Evolutionary conservation across 2,888 invertebrate genomes (phyloP), one percentile per base, ranked within the genome.

Genomic region (Tanaodytes sp.): DNA sequence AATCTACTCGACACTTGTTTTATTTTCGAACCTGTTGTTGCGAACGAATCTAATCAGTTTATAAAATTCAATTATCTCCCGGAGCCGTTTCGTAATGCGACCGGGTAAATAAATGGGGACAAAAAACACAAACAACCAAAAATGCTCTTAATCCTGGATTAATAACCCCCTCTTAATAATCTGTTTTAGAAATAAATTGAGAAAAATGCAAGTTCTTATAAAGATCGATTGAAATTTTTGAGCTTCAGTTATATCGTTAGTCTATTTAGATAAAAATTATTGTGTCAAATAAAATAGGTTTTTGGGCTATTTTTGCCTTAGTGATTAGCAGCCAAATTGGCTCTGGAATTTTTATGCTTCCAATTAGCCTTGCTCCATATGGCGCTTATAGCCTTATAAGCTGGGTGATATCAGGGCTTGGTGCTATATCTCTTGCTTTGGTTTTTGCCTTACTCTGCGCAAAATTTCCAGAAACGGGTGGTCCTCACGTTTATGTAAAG

Each of bases 281-380:
- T 20, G 37, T 51, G 51, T 51, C 51, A 51, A 36, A 51, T 12
- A 51, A 51, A 51, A 36, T 51, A 51, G 51, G 51, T 51, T 51
- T 51, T 51, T 51, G 51, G 51, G 51, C 51, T 36, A 37, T 51
- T 51, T 51, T 51, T 51, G 51, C 51, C 36, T 51, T 51, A 51
- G 51, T 51, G 20, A 51, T 37, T 37, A 37, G 51, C 15, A 51
- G 51, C 37, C 51, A 51, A 51, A 51, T 51, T 37, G 51, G 51
- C 37, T 36, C 51, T 51, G 37, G 51, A 36, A 37, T 51, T 51
- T 51, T 51, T 51, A 51, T 51, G 37, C 51, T 52, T 52, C 52
- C 52, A 27, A 39, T 52, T 39, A 40, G 52, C 40, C 40, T 52
- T 39, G 52, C 52, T 40, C 52, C 52, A 39, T 52, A 52, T 40